Percentiles rank a stretch among this genome's conserved stretches.
These are phyloP conservation scores for Lasioglossum zephyrum DNA, from an alignment of 2,888 invertebrate genomes.

Conservation along the genomic window DNA sequence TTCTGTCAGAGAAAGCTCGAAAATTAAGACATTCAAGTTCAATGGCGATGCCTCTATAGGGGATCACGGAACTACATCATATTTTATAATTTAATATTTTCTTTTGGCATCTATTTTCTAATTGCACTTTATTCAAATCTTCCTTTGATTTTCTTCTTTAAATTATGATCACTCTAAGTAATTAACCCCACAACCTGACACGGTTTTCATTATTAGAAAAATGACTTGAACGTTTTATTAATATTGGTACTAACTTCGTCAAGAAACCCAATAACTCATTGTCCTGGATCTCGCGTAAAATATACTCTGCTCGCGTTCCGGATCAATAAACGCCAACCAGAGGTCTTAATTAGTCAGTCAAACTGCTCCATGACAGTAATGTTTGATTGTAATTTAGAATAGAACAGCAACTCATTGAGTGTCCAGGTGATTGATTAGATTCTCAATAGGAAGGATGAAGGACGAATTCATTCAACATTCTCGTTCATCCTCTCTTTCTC, in stretches of 20 bases:
- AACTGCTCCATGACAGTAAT: neutral
- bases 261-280: neutral
- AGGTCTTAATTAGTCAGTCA: neutral
- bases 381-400: neutral
- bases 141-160: neutral
- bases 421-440: no score
- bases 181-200: neutral
- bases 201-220: neutral
- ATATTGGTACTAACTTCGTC: neutral
- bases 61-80: neutral
- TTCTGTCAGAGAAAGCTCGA: slow-evolving; percentile 18
- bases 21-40: slow-evolving; percentile 10
- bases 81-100: neutral
- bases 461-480: neutral
- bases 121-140: neutral
- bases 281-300: neutral
- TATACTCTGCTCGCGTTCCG: neutral
- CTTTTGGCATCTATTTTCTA: neutral
- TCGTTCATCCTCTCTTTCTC: neutral
- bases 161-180: neutral
- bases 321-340: neutral
- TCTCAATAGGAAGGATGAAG: no score
- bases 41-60: neutral
- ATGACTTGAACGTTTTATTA: neutral
- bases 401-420: neutral